phyloP scores from a whole-genome alignment of 2,113 vertebrate genomes.

The Meles meles region DNA sequence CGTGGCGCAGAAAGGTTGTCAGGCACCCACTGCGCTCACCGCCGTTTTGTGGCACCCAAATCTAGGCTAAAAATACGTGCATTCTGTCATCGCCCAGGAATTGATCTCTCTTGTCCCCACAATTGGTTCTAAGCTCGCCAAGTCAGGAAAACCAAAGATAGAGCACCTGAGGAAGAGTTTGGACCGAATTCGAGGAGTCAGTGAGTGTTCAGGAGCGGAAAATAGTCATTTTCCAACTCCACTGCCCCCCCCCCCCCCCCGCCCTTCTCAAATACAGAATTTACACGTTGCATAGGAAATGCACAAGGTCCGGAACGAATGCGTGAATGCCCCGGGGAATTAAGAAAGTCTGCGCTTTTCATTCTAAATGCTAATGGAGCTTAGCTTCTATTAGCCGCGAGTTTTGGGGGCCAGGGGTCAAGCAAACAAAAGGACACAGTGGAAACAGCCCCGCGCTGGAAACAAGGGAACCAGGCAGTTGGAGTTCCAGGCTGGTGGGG shows the following conservation, averaged over 20 bases:
- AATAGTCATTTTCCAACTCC: constrained; percentile 58
- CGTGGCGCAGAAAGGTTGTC: not conserved
- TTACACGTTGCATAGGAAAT: constrained; percentile 65
- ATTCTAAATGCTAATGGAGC: constrained; percentile 77
- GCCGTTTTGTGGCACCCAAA: constrained; percentile 7
- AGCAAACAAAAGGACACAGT: constrained; percentile 70
- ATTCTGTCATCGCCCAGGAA: constrained; percentile 8
- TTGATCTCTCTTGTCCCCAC: not conserved
- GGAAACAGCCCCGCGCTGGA: constrained; percentile 34
- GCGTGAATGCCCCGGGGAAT: constrained; percentile 71
- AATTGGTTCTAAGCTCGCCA: not conserved
- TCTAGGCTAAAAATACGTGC: not conserved
- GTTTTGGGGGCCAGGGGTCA: constrained; percentile 72
- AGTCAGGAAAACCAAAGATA: constrained; percentile 30
- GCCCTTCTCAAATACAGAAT: constrained; percentile 53
- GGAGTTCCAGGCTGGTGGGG: not conserved
- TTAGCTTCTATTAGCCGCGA: constrained; percentile 57
- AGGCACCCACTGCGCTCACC: not conserved
- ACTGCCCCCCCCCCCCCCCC: not conserved
- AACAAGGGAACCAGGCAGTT: not conserved
- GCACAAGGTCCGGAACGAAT: constrained; percentile 68
- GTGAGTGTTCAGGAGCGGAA: constrained; percentile 43
- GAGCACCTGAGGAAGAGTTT: constrained; percentile 21
- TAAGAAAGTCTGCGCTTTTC: constrained; percentile 70
- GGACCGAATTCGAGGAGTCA: not conserved